Percentiles rank a stretch among this genome's conserved stretches.
These are phyloP conservation scores for Phasianus colchicus DNA, from an alignment of 2,113 vertebrate species.

Conservation along the genomic window DNA sequence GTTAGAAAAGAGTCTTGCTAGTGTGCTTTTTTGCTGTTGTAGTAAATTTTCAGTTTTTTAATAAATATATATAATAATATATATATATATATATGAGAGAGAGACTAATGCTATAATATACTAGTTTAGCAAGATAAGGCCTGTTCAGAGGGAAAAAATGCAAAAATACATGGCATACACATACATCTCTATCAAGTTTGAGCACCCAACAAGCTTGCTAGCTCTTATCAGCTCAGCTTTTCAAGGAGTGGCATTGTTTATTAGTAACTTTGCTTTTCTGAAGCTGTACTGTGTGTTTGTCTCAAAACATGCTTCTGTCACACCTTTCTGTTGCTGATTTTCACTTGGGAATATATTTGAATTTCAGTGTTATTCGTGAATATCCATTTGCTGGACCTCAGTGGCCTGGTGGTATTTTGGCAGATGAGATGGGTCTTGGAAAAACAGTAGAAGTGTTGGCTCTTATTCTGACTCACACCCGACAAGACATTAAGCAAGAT, in stretches of 20 bases:
- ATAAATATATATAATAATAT: background rate
- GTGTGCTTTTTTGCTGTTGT: background rate
- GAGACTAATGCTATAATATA: background rate
- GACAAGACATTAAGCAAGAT: conserved; percentile 86
- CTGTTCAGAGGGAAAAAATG: background rate
- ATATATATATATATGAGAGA: background rate
- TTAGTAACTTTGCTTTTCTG: background rate
- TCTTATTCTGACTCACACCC: conserved; percentile 90
- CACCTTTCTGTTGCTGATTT: background rate
- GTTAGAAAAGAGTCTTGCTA: background rate
- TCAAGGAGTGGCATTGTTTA: background rate
- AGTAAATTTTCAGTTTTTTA: background rate
- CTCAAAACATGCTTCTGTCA: fast-evolving
- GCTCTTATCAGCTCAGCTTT: background rate
- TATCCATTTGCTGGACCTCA: conserved; percentile 87
- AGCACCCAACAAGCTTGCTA: background rate
- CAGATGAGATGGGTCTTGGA: conserved; percentile 98
- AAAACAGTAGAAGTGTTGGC: conserved; percentile 98
- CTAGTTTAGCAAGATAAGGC: background rate
- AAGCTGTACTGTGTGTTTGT: background rate
- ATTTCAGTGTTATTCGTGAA: conserved; percentile 88
- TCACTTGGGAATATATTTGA: conserved; percentile 10
- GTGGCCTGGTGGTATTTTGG: conserved; percentile 96
- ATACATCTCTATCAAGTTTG: background rate
- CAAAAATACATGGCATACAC: fast-evolving